Conservation (phyloP, 2,113 vertebrate genomes). For the Scopus umbretta region DNA sequence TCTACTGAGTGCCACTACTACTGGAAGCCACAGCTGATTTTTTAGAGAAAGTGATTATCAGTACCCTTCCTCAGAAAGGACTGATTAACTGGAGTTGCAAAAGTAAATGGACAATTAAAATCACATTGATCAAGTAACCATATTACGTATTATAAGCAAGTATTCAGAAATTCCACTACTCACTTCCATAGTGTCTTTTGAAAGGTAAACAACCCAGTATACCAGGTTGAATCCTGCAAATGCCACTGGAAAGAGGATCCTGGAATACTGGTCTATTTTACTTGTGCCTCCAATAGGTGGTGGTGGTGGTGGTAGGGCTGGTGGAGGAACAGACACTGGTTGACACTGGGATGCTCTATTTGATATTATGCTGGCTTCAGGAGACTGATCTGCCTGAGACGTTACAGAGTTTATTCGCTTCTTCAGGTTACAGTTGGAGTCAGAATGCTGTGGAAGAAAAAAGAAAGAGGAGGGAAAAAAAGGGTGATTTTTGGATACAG, state of each 20-base stretch:
- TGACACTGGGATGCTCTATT: conserved; percentile 53
- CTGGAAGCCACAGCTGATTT: background rate
- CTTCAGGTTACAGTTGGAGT: conserved; percentile 85
- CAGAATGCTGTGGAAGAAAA: conserved; percentile 66
- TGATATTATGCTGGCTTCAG: conserved; percentile 70
- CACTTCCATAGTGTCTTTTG: conserved; percentile 94
- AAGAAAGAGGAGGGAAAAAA: background rate
- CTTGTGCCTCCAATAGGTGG: conserved; percentile 80
- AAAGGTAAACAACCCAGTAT: conserved; percentile 96
- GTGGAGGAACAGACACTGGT: conserved; percentile 59
- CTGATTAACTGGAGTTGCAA: background rate
- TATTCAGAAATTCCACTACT: conserved; percentile 65
- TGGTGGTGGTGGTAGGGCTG: conserved; percentile 62
- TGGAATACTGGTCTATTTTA: conserved; percentile 95
- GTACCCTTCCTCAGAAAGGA: background rate
- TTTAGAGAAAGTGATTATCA: background rate
- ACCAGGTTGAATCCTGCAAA: conserved; percentile 96
- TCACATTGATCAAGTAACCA: background rate
- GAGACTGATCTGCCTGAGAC: conserved; percentile 70
- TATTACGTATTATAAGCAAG: background rate
- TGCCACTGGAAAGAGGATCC: conserved; percentile 92
- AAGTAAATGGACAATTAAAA: background rate
- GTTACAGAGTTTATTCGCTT: conserved; percentile 83
- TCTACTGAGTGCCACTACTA: background rate
- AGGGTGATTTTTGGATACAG: background rate